Evolutionary conservation across 2,797 vertebrate species (phyloP), one percentile per base, ranked within the genome.

Genomic region (Nasua narica): DNA sequence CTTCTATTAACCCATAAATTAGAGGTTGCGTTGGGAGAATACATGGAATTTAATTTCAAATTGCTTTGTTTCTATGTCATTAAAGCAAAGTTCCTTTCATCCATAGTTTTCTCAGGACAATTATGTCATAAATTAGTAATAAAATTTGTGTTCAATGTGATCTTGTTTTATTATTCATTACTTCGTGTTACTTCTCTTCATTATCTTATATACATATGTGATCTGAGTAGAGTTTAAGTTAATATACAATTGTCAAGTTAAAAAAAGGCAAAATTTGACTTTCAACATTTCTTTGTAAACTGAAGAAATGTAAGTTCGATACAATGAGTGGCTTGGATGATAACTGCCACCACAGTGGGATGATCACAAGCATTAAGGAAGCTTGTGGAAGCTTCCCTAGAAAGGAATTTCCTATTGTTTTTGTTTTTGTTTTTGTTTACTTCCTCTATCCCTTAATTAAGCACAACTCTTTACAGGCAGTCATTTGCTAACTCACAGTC

Each of bases 1-100:
- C 10, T 27, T 19, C 67, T 29, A 87, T 77, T 65, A 69, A 90
- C 67, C 23, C 56, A 65, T 85, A 83, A 86, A 60, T 65, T 67
- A 58, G 11, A 86, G 43, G 92, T 84, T 83, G 0, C 23, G 21
- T 84, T 79, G 1, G 7, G 56, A 81, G 13, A 86, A 83, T 15
- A 74, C 69, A 43, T 35, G 8, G 1, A 87, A 37, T 90, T 90
- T 67, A 79, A 10, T 19, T 65, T 50, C 72, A 74, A 85, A 60
- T 90, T 35, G 65, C 11, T 18, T 78, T 83, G 13, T 70, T 74
- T 74, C 6, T n/a, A 67, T 50, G 1, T 62, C 29, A 40, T 18
- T 10, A 83, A 92, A 83, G 62, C 78, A 81, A 86, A 78, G 11
- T 84, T 79, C 23, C 19, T 1, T 37, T 74, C 16, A 86, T 5